phyloP scores from a whole-genome alignment of 2,113 vertebrate species.

The Paracanthobrama guichenoti region DNA sequence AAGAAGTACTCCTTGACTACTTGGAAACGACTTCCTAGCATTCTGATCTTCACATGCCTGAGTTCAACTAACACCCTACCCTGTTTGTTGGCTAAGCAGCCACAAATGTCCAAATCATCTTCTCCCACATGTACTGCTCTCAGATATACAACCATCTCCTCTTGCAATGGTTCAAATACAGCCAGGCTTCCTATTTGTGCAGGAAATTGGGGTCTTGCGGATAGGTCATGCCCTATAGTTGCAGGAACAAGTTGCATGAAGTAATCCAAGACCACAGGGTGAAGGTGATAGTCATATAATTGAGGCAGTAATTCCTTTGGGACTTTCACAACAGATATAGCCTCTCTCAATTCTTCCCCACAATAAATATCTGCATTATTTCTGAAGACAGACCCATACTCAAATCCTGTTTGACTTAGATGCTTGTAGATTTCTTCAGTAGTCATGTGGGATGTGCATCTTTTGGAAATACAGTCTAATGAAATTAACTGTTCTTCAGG shows the following conservation, averaged over 20 bases:
- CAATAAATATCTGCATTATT: conserved; percentile 77
- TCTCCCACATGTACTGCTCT: conserved; percentile 68
- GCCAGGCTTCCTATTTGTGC: conserved; percentile 78
- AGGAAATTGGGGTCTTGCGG: conserved; percentile 74
- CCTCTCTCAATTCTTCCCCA: conserved; percentile 79
- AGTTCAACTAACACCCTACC: conserved; percentile 80
- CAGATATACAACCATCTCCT: conserved; percentile 83
- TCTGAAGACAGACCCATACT: conserved; percentile 77
- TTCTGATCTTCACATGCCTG: conserved; percentile 72
- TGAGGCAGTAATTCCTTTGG: conserved; percentile 66
- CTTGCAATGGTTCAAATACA: conserved; percentile 75
- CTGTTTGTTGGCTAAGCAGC: conserved; percentile 78
- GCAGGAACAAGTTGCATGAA: conserved; percentile 78
- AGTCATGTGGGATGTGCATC: conserved; percentile 74
- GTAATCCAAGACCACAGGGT: conserved; percentile 83
- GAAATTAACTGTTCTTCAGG: conserved; percentile 76
- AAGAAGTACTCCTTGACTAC: conserved; percentile 79
- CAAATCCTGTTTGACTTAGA: conserved; percentile 77
- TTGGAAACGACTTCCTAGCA: conserved; percentile 62
- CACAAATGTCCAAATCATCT: conserved; percentile 79
- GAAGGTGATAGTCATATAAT: conserved; percentile 79
- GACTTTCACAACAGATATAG: conserved; percentile 72
- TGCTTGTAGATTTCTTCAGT: conserved; percentile 72
- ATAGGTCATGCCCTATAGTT: conserved; percentile 58
- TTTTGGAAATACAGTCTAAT: conserved; percentile 70